Base-by-base conservation (phyloP, 2,888 invertebrate species). In the Sphecodes monilicornis region DNA sequence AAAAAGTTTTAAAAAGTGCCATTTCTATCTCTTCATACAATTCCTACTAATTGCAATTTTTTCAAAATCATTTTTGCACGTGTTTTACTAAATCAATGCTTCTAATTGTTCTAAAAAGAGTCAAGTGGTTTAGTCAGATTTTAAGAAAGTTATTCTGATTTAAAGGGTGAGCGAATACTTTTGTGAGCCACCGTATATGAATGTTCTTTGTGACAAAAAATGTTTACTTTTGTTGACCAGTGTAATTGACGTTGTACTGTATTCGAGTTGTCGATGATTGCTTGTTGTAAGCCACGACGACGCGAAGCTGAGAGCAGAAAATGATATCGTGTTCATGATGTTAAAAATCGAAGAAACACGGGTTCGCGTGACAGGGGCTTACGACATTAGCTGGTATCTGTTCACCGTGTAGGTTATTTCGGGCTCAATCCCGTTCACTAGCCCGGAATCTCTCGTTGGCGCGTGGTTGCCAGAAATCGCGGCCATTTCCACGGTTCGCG, bases 381-480 rank as follows among this genome's bases (percentile, higher is more conserved):
- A 43, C 32, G 26, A 69, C 74, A 76, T 78, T 84, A 71, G n/a
- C 57, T 13, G 32, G 26, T 39, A 70, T 50, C 68, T 22, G 68
- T 46, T 68, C 32, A 22, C 29, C 50, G 64, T 8, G 32, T 8
- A 69, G 74, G 78, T 89, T 86, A 88, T 84, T 87, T 87, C 74
- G 71, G 75, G 60, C 43, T 57, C n/a, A 79, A 86, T 86, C 81
- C 74, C 57, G 76, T 76, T 76, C 71, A 71, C 39, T 57, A 66
- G 79, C 50, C 68, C 39, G 66, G n/a, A 70, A 66, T 54, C 76
- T 36, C 64, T 64, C 50, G 4, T 69, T 60, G 13, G 29, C 77
- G 41, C 69, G 64, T 57, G 73, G 81, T 70, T 80, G 73, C 50
- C 66, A 60, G 74, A 82, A 88, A 88, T 88, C 89, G 88, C 77